phyloP scores from a whole-genome alignment of 2,888 invertebrate species.

The Agrochola lychnidis region DNA sequence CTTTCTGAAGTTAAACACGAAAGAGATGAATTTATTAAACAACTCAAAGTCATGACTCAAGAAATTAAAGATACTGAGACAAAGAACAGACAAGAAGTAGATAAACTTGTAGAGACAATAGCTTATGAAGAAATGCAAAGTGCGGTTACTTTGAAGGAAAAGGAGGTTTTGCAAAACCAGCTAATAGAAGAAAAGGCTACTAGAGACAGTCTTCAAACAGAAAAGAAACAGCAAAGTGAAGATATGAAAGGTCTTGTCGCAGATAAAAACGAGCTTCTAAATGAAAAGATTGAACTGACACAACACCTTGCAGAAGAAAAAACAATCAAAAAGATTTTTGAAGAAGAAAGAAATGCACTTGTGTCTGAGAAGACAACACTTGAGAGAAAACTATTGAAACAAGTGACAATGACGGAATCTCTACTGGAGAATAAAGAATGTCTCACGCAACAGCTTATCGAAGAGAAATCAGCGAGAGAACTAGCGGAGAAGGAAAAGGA shows the following conservation, averaged over 20 bases:
- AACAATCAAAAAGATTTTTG: slow-evolving; percentile 65
- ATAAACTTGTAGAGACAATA: slow-evolving; percentile 46
- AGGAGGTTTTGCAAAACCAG: slow-evolving; percentile 49
- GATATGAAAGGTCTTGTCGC: slow-evolving; percentile 60
- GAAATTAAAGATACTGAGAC: slow-evolving; percentile 40
- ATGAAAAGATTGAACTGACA: slow-evolving; percentile 64
- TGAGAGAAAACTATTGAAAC: slow-evolving; percentile 60
- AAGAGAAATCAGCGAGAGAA: slow-evolving; percentile 72
- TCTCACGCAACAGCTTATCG: slow-evolving; percentile 72
- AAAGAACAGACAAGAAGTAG: slow-evolving; percentile 42
- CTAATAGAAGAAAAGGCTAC: slow-evolving; percentile 54
- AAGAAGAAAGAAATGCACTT: slow-evolving; percentile 62
- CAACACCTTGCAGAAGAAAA: slow-evolving; percentile 65
- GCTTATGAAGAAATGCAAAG: slow-evolving; percentile 42
- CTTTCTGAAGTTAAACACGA: slow-evolving; percentile 49
- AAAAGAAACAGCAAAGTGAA: slow-evolving; percentile 60
- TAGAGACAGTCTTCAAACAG: slow-evolving; percentile 61
- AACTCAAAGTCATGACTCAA: slow-evolving; percentile 39
- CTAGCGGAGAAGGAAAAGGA: slow-evolving; percentile 72
- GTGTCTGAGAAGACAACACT: slow-evolving; percentile 56
- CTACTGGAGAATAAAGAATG: slow-evolving; percentile 70
- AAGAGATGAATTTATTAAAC: slow-evolving; percentile 43
- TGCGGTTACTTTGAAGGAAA: slow-evolving; percentile 55
- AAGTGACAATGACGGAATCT: slow-evolving; percentile 52
- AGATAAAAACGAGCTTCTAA: slow-evolving; percentile 63